phyloP scores from a whole-genome alignment of 2,888 invertebrate species.

The Pimpla rufipes region DNA sequence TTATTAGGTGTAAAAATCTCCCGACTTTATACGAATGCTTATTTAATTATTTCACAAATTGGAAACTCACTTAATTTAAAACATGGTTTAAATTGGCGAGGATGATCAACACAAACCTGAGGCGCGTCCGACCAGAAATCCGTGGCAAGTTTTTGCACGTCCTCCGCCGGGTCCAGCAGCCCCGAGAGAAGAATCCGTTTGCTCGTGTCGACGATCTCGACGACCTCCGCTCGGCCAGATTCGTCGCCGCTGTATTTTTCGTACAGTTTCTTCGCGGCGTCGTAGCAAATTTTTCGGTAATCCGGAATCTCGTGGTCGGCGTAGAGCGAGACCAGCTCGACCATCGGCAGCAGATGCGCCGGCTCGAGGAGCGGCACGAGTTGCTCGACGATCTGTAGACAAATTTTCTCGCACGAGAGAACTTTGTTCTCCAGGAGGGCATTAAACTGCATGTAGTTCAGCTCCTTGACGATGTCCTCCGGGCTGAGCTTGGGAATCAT shows the following conservation, averaged over 20 bases:
- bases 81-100: no score
- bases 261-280: slow-evolving; percentile 83
- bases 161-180: slow-evolving; percentile 85
- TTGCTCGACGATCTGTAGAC: slow-evolving; percentile 75
- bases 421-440: slow-evolving; percentile 73
- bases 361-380: slow-evolving; percentile 71
- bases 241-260: slow-evolving; percentile 73
- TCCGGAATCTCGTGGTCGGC: slow-evolving; percentile 70
- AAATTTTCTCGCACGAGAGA: slow-evolving; percentile 73
- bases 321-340: slow-evolving; percentile 71
- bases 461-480: slow-evolving; percentile 70
- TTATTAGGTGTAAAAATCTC: no score
- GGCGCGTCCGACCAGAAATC: slow-evolving; percentile 87
- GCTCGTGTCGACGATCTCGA: slow-evolving; percentile 77
- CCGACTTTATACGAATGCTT: no score
- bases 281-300: slow-evolving; percentile 82
- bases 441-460: slow-evolving; percentile 72
- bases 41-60: no score
- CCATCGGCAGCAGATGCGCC: slow-evolving; percentile 69
- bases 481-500: slow-evolving; percentile 68
- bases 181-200: slow-evolving; percentile 85
- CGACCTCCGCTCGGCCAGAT: slow-evolving; percentile 70
- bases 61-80: no score
- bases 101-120: slow-evolving; percentile 83
- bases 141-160: slow-evolving; percentile 86